Evolutionary conservation across 2,113 vertebrate species (phyloP), one percentile per base, ranked within the genome.

Genomic region (Piaya cayana): DNA sequence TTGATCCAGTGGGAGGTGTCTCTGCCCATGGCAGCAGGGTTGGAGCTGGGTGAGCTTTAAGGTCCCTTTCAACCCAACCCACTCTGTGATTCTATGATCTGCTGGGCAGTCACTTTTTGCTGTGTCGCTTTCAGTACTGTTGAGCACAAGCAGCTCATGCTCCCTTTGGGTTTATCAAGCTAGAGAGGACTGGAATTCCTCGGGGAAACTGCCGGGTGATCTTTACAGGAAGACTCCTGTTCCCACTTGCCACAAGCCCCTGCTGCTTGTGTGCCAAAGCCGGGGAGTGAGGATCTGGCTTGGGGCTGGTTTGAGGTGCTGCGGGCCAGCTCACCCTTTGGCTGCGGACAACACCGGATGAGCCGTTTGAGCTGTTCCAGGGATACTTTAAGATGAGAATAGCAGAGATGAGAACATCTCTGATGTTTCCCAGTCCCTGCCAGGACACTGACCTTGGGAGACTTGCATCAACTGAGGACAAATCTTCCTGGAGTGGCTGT

Each of bases 201-300:
- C 19, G 52, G 36, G 64, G 30, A 77, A 42, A 53, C 32, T 29
- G 37, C 30, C 52, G 8, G 1, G 8, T 6, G 36, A 39, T 10
- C 17, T 67, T 45, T 56, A 15, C 42, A 42, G 4, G 22, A 52
- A 36, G 78, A 6, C 3, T 3, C 3, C 10, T 2, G 0, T 59
- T 60, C 43, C 70, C 23, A 9, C 19, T 32, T 2, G 0, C 36
- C 36, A 47, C 20, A 18, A 63, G 17, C 15, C 18, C 25, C 42
- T 74, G 67, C 19, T 0, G 6, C 62, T 42, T 13, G 16, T 15
- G 29, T 39, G 36, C 53, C 32, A 2, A 42, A 26, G 26, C 15
- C 13, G 10, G 58, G 37, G 21, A 34, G 12, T 1, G 7, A 14
- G 78, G 36, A 17, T 6, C 45, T 62, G 45, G 12, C 26, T 36